phyloP scores from a whole-genome alignment of 2,888 invertebrate genomes.

The Clitarchus hookeri region DNA sequence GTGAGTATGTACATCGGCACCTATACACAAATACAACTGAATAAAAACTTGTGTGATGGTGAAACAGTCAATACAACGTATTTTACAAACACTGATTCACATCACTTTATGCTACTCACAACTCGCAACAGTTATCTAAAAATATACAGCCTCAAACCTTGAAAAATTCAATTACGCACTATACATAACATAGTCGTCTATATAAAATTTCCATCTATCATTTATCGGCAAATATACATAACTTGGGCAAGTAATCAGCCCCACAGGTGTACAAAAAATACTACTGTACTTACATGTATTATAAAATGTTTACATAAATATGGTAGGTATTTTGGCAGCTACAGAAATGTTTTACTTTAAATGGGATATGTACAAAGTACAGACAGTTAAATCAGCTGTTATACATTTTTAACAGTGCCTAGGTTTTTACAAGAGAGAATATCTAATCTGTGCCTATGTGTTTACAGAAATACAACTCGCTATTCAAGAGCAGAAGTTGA shows the following conservation, averaged over 20 bases:
- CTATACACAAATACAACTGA: constrained; percentile 1
- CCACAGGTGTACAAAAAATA: constrained; percentile 32
- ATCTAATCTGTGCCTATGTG: too few species aligned
- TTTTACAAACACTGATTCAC: not conserved
- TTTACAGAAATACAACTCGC: too few species aligned
- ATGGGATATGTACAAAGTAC: not conserved
- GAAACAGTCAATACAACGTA: not conserved
- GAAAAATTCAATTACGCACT: not conserved
- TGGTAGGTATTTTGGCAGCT: constrained; percentile 18
- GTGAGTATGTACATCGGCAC: constrained; percentile 5
- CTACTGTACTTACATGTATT: constrained; percentile 30
- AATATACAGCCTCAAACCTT: constrained; percentile 24
- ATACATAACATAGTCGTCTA: not conserved
- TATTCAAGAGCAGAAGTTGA: too few species aligned
- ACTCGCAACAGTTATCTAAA: constrained; percentile 18
- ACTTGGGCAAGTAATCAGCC: not conserved
- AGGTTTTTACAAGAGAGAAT: too few species aligned
- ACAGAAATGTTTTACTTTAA: not conserved
- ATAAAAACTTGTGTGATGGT: not conserved
- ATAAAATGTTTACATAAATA: constrained; percentile 32
- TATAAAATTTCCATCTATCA: constrained; percentile 15
- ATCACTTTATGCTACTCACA: not conserved
- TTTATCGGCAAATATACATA: not conserved
- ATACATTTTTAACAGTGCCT: too few species aligned
- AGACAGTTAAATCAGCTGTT: not conserved